phyloP scores from a whole-genome alignment of 2,113 vertebrate genomes.

The Triplophysa tibetana region DNA sequence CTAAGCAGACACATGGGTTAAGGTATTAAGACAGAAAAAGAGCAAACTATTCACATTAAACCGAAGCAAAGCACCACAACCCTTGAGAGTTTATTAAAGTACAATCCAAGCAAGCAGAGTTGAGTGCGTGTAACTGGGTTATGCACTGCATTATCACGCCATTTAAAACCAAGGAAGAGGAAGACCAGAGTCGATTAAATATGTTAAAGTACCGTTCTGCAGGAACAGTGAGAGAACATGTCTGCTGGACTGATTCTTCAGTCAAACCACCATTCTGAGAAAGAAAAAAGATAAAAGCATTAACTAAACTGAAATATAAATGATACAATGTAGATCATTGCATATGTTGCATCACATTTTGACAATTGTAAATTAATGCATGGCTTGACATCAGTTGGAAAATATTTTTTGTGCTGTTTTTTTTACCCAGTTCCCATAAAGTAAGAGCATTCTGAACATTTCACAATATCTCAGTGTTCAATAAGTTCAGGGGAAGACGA shows the following conservation, averaged over 20 bases:
- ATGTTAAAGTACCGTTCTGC: conserved; percentile 69
- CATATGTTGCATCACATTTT: neutral
- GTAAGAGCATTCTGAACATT: too few species aligned
- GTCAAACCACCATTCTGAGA: conserved; percentile 55
- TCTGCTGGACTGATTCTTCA: conserved; percentile 66
- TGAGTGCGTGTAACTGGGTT: conserved; percentile 41
- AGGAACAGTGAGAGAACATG: conserved; percentile 65
- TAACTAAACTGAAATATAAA: neutral
- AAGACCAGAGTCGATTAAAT: neutral
- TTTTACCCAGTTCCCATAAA: too few species aligned
- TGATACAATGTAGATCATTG: too few species aligned
- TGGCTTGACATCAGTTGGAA: too few species aligned
- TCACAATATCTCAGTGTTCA: too few species aligned
- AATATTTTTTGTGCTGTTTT: too few species aligned
- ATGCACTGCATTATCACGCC: neutral
- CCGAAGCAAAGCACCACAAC: neutral
- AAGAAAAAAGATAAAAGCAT: neutral
- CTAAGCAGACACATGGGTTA: conserved; percentile 58
- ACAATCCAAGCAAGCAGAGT: neutral
- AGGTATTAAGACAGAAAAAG: conserved; percentile 22
- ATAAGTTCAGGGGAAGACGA: too few species aligned
- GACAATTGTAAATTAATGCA: neutral
- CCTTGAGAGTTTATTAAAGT: neutral
- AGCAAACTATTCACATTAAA: conserved; percentile 7
- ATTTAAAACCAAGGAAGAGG: neutral